A percentile compares a stretch with the other conserved stretches of the same genome.
phyloP scores from a whole-genome alignment of 2,113 vertebrate species.

The Natator depressus region DNA sequence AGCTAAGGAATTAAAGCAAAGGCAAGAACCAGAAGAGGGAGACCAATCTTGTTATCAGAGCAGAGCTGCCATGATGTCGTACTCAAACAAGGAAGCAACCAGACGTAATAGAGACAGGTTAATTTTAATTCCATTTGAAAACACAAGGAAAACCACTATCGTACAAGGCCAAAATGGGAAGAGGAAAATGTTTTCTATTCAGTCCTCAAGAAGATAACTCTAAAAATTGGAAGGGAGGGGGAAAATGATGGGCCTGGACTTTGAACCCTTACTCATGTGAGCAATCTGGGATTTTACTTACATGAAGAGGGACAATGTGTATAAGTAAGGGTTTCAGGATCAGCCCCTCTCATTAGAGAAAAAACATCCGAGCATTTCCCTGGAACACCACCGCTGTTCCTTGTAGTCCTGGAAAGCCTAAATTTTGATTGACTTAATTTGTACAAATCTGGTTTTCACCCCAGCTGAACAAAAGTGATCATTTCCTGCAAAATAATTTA shows the following conservation, averaged over 20 bases:
- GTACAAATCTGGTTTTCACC: not conserved
- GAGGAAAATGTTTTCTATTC: not conserved
- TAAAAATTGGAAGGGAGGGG: not conserved
- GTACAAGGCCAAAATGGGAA: not conserved
- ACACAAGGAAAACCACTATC: constrained; percentile 9
- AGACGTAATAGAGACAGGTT: constrained; percentile 13
- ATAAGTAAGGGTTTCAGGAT: not conserved
- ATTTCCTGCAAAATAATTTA: not conserved
- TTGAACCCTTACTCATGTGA: not conserved
- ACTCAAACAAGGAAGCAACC: not conserved
- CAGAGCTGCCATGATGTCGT: not conserved
- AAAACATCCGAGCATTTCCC: not conserved
- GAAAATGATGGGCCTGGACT: not conserved
- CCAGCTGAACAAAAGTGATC: not conserved
- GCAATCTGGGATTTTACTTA: not conserved
- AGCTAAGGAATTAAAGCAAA: not conserved
- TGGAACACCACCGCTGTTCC: not conserved
- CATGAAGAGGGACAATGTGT: not conserved
- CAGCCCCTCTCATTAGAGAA: not conserved
- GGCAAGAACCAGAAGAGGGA: constrained; percentile 62
- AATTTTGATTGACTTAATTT: not conserved
- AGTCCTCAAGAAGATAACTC: not conserved
- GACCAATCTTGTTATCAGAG: constrained; percentile 55
- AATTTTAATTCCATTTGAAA: constrained; percentile 37
- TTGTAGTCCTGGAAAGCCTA: not conserved